phyloP scores from a whole-genome alignment of 2,888 invertebrate genomes.

The Lottia scabra region DNA sequence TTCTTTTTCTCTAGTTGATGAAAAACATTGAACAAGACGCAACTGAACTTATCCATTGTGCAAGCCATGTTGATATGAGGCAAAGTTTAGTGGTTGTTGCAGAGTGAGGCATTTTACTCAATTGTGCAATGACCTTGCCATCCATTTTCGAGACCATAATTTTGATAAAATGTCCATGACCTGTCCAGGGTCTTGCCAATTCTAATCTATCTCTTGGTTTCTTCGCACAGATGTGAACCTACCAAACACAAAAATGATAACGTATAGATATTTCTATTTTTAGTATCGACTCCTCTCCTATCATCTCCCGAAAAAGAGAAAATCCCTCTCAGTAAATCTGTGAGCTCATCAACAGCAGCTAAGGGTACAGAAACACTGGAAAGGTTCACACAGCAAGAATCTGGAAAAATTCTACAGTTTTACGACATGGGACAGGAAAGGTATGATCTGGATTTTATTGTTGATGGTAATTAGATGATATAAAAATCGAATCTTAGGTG shows the following conservation, averaged over 20 bases:
- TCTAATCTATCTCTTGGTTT: too few species aligned
- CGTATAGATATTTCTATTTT: background rate
- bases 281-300: background rate
- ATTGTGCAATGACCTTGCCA: too few species aligned
- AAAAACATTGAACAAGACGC: too few species aligned
- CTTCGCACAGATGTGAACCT: background rate
- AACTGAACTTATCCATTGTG: too few species aligned
- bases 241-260: background rate
- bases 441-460: slow-evolving; percentile 15
- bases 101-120: too few species aligned
- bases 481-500: too few species aligned
- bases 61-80: too few species aligned
- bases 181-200: too few species aligned
- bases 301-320: background rate
- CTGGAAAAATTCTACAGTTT: slow-evolving; percentile 72
- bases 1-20: background rate
- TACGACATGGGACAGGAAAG: slow-evolving; percentile 74
- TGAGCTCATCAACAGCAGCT: background rate
- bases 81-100: too few species aligned
- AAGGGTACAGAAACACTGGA: background rate
- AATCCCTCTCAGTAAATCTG: background rate
- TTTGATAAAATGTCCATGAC: too few species aligned
- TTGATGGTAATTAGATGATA: background rate
- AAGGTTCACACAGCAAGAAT: background rate
- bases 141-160: too few species aligned